Conservation (phyloP, 2,888 invertebrate species). For the Drosophila pseudotalamancana region DNA sequence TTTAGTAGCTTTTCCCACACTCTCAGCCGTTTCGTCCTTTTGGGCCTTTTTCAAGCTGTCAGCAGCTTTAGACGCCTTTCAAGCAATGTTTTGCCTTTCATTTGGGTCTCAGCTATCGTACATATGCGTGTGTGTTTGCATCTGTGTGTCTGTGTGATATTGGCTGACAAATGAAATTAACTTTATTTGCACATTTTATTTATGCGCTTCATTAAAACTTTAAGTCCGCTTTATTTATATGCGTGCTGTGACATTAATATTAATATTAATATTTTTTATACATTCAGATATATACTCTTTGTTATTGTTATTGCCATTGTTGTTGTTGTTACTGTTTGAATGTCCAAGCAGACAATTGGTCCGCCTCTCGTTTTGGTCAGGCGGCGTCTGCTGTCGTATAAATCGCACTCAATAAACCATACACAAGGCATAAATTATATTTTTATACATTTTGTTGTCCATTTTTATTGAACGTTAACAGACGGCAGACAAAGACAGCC, state of each 20-base stretch:
- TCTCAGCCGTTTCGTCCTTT: conserved; percentile 20
- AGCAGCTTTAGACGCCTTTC: conserved; percentile 26
- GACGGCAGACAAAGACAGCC: conserved; percentile 10
- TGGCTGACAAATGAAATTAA: conserved; percentile 67
- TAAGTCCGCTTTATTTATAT: conserved; percentile 70
- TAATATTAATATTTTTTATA: conserved; percentile 56
- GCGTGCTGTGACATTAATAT: conserved; percentile 56
- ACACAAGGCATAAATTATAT: conserved; percentile 71
- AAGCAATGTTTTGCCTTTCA: conserved; percentile 13
- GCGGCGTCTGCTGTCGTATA: conserved; percentile 69
- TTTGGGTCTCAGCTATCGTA: background rate
- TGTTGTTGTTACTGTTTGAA: conserved; percentile 36
- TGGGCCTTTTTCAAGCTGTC: conserved; percentile 23
- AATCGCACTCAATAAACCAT: conserved; percentile 78
- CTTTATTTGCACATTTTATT: conserved; percentile 75
- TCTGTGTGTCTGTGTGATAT: conserved; percentile 11
- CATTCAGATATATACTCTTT: conserved; percentile 12
- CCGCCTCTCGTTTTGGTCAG: conserved; percentile 44
- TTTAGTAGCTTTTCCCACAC: conserved; percentile 30
- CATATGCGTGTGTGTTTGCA: too few relatives aligned
- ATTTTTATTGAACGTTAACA: conserved; percentile 50
- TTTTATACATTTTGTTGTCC: conserved; percentile 45
- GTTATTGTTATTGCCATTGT: conserved; percentile 9
- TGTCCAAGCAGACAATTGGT: conserved; percentile 46
- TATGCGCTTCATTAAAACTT: conserved; percentile 79